Base-by-base conservation (phyloP, 2,113 vertebrate genomes). In the Pluvianellus socialis region DNA sequence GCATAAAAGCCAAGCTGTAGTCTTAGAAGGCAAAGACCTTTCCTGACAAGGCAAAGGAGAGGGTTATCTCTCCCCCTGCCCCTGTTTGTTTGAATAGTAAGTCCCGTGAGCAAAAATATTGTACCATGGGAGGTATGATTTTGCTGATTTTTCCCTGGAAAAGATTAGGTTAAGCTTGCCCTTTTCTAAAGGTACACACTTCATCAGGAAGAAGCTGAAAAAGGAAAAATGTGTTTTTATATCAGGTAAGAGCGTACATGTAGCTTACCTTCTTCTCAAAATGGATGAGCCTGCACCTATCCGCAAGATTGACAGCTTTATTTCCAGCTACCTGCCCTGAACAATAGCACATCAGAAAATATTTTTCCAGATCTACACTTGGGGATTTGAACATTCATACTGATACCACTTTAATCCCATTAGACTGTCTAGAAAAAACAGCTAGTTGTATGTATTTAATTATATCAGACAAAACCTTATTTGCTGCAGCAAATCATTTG, bases 261-360 rank as follows among this genome's bases (percentile, higher is more conserved):
- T 9, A 2, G 26, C 85, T 85, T 63, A 44, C n/a, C 38, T 59
- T 38, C n/a, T 33, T 88, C 66, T 61, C 67, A 65, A 10, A 88
- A 90, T 14, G 63, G 82, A 86, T 65, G 67, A 88, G 35, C 27
- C 58, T 79, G 49, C 49, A 79, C 22, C 62, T 27, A 1, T 14
- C 49, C 49, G 53, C 40, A 73, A 68, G 71, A 62, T 5, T 61
- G 58, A 28, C 67, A 90, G 88, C 58, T 90, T 88, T 20, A 79
- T 79, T 92, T 88, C 79, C 82, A 68, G 40, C 90, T 90, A n/a
- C 49, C 88, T 95, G 86, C 77, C 33, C 67, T 80, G 49, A 83
- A 61, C 75, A 8, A 35, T 2, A 66, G 35, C 66, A 49, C 2
- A 52, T 17, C 33, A 56, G 32, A 42, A 90, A 90, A 66, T 32